A percentile compares a stretch with the other conserved stretches of the same genome.
phyloP scores from a whole-genome alignment of 2,113 vertebrate species.

The Corythaixoides concolor region DNA sequence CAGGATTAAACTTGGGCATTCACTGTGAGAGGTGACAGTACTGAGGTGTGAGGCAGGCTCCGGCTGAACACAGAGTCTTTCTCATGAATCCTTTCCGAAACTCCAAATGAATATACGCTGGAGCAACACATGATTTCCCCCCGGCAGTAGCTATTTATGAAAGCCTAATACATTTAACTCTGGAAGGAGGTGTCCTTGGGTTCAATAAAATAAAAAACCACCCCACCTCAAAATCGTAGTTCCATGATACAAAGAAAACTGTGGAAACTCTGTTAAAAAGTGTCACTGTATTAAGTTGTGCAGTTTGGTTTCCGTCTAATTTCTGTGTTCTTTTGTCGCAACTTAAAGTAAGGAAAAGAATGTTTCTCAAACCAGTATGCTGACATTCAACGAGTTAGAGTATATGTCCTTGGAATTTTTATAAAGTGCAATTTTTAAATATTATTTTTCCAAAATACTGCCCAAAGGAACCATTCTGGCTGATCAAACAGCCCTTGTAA shows the following conservation, averaged over 20 bases:
- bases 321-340: not conserved
- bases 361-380: not conserved
- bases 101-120: not conserved
- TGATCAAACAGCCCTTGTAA: conserved; percentile 54
- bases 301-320: not conserved
- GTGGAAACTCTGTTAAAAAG: not conserved
- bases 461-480: conserved; percentile 41
- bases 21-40: not conserved
- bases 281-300: not conserved
- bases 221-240: not conserved
- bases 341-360: not conserved
- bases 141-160: not conserved
- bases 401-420: conserved; percentile 8
- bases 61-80: not conserved
- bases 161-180: not conserved
- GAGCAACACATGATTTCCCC: not conserved
- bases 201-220: not conserved
- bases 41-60: not conserved
- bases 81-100: not conserved
- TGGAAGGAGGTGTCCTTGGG: not conserved
- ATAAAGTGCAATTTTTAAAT: conserved; percentile 51
- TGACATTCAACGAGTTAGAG: not conserved
- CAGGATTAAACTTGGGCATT: not conserved
- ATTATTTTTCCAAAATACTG: conserved; percentile 50
- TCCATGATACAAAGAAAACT: not conserved